phyloP scores from a whole-genome alignment of 2,113 vertebrate genomes.

The Andinoacara biseriatus region DNA sequence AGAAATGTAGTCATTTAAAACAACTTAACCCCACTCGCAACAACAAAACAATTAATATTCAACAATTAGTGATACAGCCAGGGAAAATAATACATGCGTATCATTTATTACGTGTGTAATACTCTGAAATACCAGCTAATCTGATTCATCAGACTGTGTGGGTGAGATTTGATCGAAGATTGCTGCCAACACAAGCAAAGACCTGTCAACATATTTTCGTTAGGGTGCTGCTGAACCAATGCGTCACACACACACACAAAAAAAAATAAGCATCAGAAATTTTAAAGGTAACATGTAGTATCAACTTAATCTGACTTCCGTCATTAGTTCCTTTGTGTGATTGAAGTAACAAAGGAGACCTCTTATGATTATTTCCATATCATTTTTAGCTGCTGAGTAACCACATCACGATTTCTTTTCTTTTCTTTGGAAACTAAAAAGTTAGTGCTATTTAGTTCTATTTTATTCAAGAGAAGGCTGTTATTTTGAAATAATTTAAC shows the following conservation, averaged over 20 bases:
- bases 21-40: background rate
- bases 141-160: background rate
- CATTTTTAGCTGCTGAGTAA: too few species aligned
- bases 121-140: background rate
- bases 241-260: background rate
- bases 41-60: background rate
- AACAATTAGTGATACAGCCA: background rate
- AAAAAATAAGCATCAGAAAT: background rate
- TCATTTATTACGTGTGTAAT: background rate
- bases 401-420: background rate
- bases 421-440: background rate
- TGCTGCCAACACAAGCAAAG: background rate
- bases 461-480: background rate
- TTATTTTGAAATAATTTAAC: too few species aligned
- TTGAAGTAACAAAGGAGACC: background rate
- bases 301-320: too few species aligned
- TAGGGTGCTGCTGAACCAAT: background rate
- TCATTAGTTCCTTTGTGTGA: background rate
- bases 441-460: background rate
- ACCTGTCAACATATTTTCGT: background rate
- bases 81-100: background rate
- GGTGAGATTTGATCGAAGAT: background rate
- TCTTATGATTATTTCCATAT: background rate
- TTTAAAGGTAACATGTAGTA: background rate
- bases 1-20: background rate